Evolutionary conservation across 2,888 invertebrate species (phyloP).

Genomic region (Drosophila koepferae): DNA sequence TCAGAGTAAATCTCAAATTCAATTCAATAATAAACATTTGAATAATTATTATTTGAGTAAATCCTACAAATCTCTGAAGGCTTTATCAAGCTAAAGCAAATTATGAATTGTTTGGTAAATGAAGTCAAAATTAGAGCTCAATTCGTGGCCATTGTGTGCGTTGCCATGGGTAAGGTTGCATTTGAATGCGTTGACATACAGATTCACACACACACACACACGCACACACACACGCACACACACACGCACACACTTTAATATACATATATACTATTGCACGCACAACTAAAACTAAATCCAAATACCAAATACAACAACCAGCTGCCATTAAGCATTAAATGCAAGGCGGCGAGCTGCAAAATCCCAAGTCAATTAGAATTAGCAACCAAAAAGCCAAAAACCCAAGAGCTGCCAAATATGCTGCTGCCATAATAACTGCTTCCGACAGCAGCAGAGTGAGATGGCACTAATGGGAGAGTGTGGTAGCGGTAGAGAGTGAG

Average conservation of each 20-base stretch:
- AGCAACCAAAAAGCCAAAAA: conserved; percentile 51
- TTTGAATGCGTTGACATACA: conserved; percentile 4
- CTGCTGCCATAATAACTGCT: conserved; percentile 76
- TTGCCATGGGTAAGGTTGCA: conserved; percentile 1
- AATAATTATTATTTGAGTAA: neutral
- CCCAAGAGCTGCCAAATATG: conserved; percentile 66
- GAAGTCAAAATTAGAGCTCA: conserved; percentile 9
- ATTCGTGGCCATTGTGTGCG: conserved; percentile 11
- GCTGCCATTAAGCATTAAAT: conserved; percentile 34
- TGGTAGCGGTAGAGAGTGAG: neutral
- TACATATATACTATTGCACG: neutral
- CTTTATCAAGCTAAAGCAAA: neutral
- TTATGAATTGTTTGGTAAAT: conserved; percentile 8
- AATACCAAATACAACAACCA: conserved; percentile 16
- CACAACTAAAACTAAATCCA: conserved; percentile 12
- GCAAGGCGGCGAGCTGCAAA: conserved; percentile 61
- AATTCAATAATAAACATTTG: conserved; percentile 4
- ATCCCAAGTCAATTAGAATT: conserved; percentile 74
- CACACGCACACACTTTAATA: neutral
- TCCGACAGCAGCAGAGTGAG: conserved; percentile 53
- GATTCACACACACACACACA: neutral
- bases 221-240: neutral
- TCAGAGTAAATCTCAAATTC: neutral
- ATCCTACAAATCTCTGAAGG: neutral
- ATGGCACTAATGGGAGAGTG: neutral